These are phyloP conservation scores for Macropus fuliginosus DNA, from an alignment of 2,797 vertebrate species.

Conservation along the genomic window DNA sequence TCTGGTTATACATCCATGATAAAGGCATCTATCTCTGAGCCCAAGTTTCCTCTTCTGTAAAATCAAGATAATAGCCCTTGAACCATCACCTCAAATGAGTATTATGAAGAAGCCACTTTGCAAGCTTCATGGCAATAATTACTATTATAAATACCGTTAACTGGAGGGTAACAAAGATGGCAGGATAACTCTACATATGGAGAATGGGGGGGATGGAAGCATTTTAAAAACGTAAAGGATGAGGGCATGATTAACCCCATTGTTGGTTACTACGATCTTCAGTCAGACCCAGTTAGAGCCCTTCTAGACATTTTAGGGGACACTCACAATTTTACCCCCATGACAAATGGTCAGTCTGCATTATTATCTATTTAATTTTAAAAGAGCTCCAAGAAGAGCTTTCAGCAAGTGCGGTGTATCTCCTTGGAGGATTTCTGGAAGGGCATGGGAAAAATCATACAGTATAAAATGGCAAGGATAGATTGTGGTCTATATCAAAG, in stretches of 20 bases:
- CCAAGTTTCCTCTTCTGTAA: neutral
- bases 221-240: neutral
- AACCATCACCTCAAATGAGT: neutral
- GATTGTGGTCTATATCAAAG: neutral
- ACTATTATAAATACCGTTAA: neutral
- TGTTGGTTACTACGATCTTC: neutral
- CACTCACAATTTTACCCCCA: neutral
- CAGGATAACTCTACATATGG: neutral
- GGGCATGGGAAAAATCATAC: neutral
- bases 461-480: neutral
- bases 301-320: neutral
- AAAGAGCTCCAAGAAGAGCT: neutral
- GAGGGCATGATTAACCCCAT: neutral
- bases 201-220: neutral
- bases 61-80: neutral
- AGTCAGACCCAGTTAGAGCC: neutral
- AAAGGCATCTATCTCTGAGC: neutral
- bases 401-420: neutral
- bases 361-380: neutral
- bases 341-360: neutral
- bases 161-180: neutral
- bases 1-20: neutral
- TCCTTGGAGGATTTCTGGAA: neutral
- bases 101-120: neutral
- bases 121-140: neutral